A percentile compares a stretch with the other conserved stretches of the same genome.
These are phyloP conservation scores for Tapera naevia DNA, from an alignment of 2,797 vertebrate species.

Conservation along the genomic window DNA sequence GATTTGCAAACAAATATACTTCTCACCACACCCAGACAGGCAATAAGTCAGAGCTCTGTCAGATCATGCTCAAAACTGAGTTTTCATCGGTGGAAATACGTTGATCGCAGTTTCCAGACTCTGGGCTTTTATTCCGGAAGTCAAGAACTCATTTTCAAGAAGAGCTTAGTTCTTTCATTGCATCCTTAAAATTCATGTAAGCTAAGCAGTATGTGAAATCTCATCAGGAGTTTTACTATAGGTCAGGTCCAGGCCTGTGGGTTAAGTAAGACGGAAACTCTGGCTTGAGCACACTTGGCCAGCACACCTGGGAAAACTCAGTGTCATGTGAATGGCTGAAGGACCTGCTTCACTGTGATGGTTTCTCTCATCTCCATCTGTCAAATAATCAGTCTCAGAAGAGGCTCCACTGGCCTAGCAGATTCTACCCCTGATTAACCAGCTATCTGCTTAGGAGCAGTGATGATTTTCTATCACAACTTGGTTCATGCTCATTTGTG, in stretches of 20 bases:
- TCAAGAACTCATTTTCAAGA: neutral
- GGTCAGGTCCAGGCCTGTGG: conserved; percentile 1
- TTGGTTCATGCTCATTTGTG: neutral
- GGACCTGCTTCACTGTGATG: neutral
- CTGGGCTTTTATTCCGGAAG: neutral
- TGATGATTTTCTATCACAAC: neutral
- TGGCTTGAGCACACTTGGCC: neutral
- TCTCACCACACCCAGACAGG: neutral
- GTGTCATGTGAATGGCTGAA: neutral
- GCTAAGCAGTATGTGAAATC: neutral
- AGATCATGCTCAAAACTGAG: neutral
- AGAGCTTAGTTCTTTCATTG: neutral
- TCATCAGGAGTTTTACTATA: neutral
- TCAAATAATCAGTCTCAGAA: neutral
- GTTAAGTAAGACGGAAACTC: conserved; percentile 42
- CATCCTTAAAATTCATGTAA: neutral
- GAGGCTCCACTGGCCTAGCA: neutral
- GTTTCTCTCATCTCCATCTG: neutral
- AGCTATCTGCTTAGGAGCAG: neutral
- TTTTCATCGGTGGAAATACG: neutral
- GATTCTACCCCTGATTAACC: neutral
- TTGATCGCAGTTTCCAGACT: neutral
- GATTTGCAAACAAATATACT: neutral
- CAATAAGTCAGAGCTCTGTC: neutral
- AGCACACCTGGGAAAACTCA: neutral